phyloP scores from a whole-genome alignment of 2,888 invertebrate species.

The Leptothorax acervorum region DNA sequence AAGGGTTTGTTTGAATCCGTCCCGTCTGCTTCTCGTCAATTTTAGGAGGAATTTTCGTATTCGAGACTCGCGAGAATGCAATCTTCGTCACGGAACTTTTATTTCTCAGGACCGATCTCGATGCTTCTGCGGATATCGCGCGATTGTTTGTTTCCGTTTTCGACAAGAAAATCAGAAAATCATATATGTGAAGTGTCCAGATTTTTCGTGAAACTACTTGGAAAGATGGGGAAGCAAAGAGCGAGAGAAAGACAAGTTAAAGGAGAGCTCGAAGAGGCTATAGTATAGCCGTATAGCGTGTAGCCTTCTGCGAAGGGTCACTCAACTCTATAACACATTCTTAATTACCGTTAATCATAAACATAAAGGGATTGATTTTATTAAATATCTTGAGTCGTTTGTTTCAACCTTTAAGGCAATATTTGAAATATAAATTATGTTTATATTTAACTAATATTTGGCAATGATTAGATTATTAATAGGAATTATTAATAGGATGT shows the following conservation, averaged over 20 bases:
- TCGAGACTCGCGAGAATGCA: slow-evolving; percentile 43
- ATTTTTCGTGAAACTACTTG: slow-evolving; percentile 14
- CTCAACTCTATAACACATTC: slow-evolving; percentile 17
- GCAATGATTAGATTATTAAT: slow-evolving; percentile 13
- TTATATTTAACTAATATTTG: not conserved
- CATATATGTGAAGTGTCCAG: slow-evolving; percentile 40
- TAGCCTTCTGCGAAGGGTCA: slow-evolving; percentile 56
- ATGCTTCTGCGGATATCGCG: slow-evolving; percentile 7
- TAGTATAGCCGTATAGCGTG: not conserved
- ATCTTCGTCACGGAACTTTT: slow-evolving; percentile 44
- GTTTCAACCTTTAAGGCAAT: not conserved
- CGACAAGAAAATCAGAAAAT: not conserved
- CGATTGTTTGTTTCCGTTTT: slow-evolving; percentile 50
- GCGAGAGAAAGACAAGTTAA: not conserved
- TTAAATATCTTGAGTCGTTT: slow-evolving; percentile 19
- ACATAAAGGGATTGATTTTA: slow-evolving; percentile 39
- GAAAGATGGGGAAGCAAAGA: not conserved
- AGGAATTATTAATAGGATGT: not conserved
- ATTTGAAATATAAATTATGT: not conserved
- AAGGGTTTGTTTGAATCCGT: slow-evolving; percentile 60
- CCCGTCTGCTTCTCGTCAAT: slow-evolving; percentile 60
- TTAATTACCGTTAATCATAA: slow-evolving; percentile 54
- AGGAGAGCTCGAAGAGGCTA: slow-evolving; percentile 38
- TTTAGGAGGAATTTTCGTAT: slow-evolving; percentile 40
- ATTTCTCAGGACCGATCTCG: slow-evolving; percentile 32